These are phyloP conservation scores for Bucorvus abyssinicus DNA, from an alignment of 2,797 vertebrate species.

Conservation along the genomic window DNA sequence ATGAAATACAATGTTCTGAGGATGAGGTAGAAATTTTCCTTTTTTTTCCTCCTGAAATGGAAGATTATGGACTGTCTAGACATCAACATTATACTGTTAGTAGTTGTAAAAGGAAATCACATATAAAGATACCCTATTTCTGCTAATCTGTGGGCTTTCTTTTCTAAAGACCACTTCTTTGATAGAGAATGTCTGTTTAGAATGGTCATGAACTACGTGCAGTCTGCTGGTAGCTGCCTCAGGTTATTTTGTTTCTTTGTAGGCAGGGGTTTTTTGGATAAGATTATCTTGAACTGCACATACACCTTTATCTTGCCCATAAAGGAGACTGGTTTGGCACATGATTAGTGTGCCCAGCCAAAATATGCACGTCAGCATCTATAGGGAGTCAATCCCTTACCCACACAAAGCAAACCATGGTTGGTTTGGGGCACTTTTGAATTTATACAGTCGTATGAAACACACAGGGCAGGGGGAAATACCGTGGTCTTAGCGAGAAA, in stretches of 20 bases:
- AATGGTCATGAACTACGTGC: accelerated
- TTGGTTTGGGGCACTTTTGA: neutral
- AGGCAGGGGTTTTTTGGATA: neutral
- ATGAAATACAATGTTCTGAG: neutral
- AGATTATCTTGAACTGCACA: neutral
- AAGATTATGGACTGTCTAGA: neutral
- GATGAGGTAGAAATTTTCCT: neutral
- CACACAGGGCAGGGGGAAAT: neutral
- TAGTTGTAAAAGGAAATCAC: neutral
- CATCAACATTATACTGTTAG: neutral
- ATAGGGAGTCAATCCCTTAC: neutral
- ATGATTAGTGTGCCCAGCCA: accelerated
- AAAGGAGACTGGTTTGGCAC: neutral
- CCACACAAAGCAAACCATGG: neutral
- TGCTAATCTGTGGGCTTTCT: neutral
- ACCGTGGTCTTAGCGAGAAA: neutral
- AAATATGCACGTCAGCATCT: neutral
- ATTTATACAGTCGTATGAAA: neutral
- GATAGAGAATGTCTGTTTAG: neutral
- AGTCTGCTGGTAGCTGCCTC: neutral
- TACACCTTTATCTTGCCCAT: neutral
- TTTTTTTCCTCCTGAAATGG: neutral
- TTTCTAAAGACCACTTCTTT: neutral
- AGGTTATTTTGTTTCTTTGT: neutral
- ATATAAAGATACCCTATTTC: neutral